Evolutionary conservation across 2,113 vertebrate genomes (phyloP), one percentile per base, ranked within the genome.

Genomic region (Smithornis capensis): DNA sequence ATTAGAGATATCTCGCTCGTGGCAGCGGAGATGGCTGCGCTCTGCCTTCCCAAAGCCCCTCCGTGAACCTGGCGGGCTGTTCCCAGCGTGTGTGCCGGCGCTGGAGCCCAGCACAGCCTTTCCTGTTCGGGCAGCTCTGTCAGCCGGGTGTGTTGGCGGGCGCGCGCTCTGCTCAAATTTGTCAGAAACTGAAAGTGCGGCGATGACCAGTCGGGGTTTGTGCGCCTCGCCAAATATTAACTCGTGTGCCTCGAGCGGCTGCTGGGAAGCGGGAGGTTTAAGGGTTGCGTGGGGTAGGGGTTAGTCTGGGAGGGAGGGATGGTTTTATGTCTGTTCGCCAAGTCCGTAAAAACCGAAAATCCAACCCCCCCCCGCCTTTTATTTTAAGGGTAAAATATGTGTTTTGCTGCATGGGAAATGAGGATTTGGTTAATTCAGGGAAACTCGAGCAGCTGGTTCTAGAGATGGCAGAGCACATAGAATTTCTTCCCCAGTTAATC

Each of bases 81-180:
- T 95, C 83, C 89, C 89, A 35, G 49, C 68, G 50, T 56, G 78
- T 83, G 50, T 75, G 65, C 42, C 88, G 14, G 83, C 65, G 88
- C 49, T 60, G 44, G 62, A 85, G 90, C 80, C 78, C 89, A 49
- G 93, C 77, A 27, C 90, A 17, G 94, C 94, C 88, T 88, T 96
- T 97, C 95, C 89, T 88, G 90, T 70, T 79, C 25, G 96, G 96
- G 94, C 95, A 71, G 94, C 95, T 92, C 91, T 92, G 87, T 86
- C 91, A 89, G 79, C 83, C n/a, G 25, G 12, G 35, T 47, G 60
- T 50, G 60, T 96, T 96, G 67, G 70, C 69, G 70, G 92, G 92
- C 87, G 91, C 93, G 92, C 65, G 79, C 91, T 93, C 47, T 1
- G 86, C 90, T 92, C 65, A 25, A 91, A 89, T 94, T 91, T 91